Base-by-base conservation (phyloP, 2,113 vertebrate genomes). In the Ascaphus truei region DNA sequence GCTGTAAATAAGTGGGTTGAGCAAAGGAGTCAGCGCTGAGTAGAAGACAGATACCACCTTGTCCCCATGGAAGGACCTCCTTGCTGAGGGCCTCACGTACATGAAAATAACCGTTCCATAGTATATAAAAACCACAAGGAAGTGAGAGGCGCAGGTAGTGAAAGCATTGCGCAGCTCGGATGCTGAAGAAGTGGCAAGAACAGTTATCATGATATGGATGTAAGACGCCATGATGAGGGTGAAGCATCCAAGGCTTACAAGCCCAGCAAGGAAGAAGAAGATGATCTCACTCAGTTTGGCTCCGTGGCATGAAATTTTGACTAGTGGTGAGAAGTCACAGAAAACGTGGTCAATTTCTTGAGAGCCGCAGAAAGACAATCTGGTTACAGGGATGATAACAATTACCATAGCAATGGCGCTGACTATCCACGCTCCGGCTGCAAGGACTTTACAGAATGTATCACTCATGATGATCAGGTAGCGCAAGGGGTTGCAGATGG, bases 21-120 rank as follows among this genome's bases (percentile, higher is more conserved):
- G 33, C 12, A 58, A 37, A 7, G 55, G 55, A 22, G 33, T 37
- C 16, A 58, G 20, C 22, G 23, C 34, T 8, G 57, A 22, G 25
- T 59, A 59, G 57, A 41, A 59, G 13, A 58, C 55, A n/a, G 57
- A 59, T 7, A 59, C 57, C 7, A 59, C 13, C 9, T 59, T 59
- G 22, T 59, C 34, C 12, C 16, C 36, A 16, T 3, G 22, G 7
- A 41, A 59, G 12, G 34, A 25, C 13, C 13, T 59, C 25, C 13
- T n/a, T 15, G 25, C 57, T 41, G 34, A 26, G 5, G 57, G 57
- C 5, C 57, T 39, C 34, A 59, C 10, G 25, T 59, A 59, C 57
- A 41, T 59, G 26, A 59, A 59, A 20, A 59, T 27, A 4, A 59
- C 57, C n/a, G 57, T 27, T 41, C 57, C 57, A 29, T 41, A 59